A percentile compares a stretch with the other conserved stretches of the same genome.
These are phyloP conservation scores for Aphidius gifuensis DNA, from an alignment of 1,140 invertebrate genomes.

Conservation along the genomic window DNA sequence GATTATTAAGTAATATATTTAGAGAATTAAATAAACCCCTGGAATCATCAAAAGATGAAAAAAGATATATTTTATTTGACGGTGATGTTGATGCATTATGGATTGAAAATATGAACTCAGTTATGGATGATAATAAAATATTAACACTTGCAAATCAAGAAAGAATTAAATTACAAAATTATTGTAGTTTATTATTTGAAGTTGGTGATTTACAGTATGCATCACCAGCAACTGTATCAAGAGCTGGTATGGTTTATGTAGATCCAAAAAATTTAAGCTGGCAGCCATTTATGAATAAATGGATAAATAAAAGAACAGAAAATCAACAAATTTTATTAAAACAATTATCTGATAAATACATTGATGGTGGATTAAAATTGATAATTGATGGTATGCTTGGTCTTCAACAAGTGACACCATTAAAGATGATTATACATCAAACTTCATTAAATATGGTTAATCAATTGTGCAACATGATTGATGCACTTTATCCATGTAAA, in stretches of 20 bases:
- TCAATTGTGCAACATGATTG: slow-evolving; percentile 80
- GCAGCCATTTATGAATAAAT: slow-evolving; percentile 80
- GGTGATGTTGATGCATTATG: slow-evolving; percentile 90
- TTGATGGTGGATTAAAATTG: slow-evolving; percentile 66
- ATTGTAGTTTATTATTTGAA: slow-evolving; percentile 86
- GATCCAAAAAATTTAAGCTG: slow-evolving; percentile 87
- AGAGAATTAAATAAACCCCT: slow-evolving; percentile 81
- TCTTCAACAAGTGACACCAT: slow-evolving; percentile 67
- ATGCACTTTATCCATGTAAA: slow-evolving; percentile 60
- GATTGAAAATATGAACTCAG: slow-evolving; percentile 96
- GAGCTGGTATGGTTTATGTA: slow-evolving; percentile 91
- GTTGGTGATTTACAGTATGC: slow-evolving; percentile 85
- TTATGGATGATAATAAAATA: slow-evolving; percentile 92
- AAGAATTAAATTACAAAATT: slow-evolving; percentile 75
- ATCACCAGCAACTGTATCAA: slow-evolving; percentile 85
- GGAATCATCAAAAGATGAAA: slow-evolving; percentile 64
- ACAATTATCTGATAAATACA: slow-evolving; percentile 70
- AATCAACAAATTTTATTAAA: slow-evolving; percentile 59
- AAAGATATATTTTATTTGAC: slow-evolving; percentile 84
- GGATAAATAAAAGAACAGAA: slow-evolving; percentile 55
- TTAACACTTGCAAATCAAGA: slow-evolving; percentile 88
- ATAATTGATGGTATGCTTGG: slow-evolving; percentile 76
- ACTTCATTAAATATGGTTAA: slow-evolving; percentile 81
- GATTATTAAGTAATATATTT: slow-evolving; percentile 85
- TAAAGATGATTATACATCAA: slow-evolving; percentile 78